Evolutionary conservation across 2,113 vertebrate genomes (phyloP).

Genomic region (Heterocephalus glaber): DNA sequence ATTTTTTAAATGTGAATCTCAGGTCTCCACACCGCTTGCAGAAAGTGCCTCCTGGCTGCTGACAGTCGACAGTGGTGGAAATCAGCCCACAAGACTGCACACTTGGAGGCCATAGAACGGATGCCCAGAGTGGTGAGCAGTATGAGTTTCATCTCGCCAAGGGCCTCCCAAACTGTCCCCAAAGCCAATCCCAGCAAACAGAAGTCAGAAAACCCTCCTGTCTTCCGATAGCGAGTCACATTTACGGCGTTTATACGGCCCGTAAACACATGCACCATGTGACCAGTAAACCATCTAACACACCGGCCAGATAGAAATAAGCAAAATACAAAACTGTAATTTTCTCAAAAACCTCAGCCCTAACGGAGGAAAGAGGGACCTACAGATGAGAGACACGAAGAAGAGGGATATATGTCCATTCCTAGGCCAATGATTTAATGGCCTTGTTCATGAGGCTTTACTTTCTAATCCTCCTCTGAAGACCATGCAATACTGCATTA

Average conservation of each 20-base stretch:
- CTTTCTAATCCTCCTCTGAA: neutral
- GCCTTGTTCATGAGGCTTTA: neutral
- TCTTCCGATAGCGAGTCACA: neutral
- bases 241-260: neutral
- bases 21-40: conserved; percentile 10
- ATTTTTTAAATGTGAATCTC: conserved; percentile 51
- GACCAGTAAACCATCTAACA: neutral
- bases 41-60: conserved; percentile 52
- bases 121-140: neutral
- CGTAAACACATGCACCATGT: neutral
- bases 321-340: neutral
- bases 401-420: neutral
- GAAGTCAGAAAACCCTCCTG: neutral
- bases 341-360: neutral
- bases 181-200: neutral
- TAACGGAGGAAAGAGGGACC: neutral
- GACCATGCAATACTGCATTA: neutral
- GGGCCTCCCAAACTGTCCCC: neutral
- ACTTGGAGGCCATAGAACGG: neutral
- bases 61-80: neutral
- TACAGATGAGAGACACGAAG: neutral
- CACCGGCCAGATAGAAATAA: neutral
- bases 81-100: neutral
- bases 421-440: neutral
- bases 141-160: neutral